A percentile compares a stretch with the other conserved stretches of the same genome.
phyloP scores from a whole-genome alignment of 2,797 vertebrate species.

The Alosa sapidissima region DNA sequence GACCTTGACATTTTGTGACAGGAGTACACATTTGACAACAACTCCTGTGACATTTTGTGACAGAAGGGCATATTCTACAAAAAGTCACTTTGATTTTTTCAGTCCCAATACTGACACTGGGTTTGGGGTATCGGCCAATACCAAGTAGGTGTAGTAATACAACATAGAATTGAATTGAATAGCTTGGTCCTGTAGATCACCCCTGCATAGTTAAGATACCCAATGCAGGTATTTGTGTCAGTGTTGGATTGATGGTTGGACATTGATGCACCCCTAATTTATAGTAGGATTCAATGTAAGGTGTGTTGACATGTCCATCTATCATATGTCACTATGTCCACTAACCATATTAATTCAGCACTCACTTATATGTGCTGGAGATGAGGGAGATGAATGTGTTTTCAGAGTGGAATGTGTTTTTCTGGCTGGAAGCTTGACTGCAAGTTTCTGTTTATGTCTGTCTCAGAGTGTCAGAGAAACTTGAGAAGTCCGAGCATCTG shows the following conservation, averaged over 20 bases:
- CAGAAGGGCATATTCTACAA: not conserved
- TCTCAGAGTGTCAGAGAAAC: constrained; percentile 59
- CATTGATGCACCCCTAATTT: too few relatives aligned
- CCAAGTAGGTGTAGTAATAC: too few relatives aligned
- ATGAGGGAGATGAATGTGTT: not conserved
- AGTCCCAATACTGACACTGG: too few relatives aligned
- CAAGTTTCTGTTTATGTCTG: not conserved
- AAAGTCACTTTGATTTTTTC: not conserved
- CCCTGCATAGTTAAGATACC: too few relatives aligned
- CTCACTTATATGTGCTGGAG: not conserved
- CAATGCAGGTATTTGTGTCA: too few relatives aligned
- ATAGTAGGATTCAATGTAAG: not conserved
- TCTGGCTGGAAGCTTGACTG: not conserved
- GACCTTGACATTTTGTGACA: not conserved
- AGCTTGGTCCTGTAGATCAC: too few relatives aligned
- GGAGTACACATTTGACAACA: not conserved
- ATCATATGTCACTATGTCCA: not conserved
- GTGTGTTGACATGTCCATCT: not conserved
- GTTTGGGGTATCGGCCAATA: too few relatives aligned
- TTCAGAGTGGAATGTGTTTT: not conserved
- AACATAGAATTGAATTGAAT: too few relatives aligned
- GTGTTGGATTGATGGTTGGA: too few relatives aligned
- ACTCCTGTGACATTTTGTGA: not conserved
- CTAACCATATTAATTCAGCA: not conserved
- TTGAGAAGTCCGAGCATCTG: constrained; percentile 25